phyloP scores from a whole-genome alignment of 2,888 invertebrate genomes.

The Drosophila mimetica region DNA sequence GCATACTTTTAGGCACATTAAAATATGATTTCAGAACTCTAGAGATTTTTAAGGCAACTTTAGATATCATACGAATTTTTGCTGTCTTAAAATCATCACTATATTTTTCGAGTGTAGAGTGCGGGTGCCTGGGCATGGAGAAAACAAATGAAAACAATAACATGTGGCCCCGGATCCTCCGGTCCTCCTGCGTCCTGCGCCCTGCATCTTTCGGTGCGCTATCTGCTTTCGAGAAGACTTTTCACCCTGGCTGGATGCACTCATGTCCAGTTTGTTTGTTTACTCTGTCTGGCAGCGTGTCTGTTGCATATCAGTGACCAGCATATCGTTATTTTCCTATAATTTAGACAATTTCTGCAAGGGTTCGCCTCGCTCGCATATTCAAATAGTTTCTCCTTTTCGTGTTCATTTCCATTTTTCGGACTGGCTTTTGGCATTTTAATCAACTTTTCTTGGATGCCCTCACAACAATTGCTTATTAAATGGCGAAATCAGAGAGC shows the following conservation, averaged over 20 bases:
- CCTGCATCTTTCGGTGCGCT: constrained; percentile 5
- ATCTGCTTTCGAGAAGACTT: constrained; percentile 29
- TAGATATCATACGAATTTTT: too few species aligned
- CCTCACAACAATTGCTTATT: constrained; percentile 34
- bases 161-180: constrained; percentile 22
- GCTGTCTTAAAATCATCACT: too few species aligned
- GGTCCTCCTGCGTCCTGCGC: background rate
- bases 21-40: too few species aligned
- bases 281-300: constrained; percentile 41
- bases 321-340: constrained; percentile 45
- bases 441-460: constrained; percentile 59
- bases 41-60: background rate
- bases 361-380: constrained; percentile 22
- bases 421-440: constrained; percentile 44
- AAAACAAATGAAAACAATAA: constrained; percentile 39
- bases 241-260: constrained; percentile 27
- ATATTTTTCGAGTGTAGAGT: constrained; percentile 4
- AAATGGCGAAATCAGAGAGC: constrained; percentile 44
- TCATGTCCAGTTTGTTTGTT: constrained; percentile 39
- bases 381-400: constrained; percentile 52
- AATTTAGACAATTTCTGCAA: constrained; percentile 50
- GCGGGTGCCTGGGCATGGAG: constrained; percentile 15
- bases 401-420: background rate
- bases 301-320: constrained; percentile 57
- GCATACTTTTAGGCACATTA: too few species aligned